A percentile compares a stretch with the other conserved stretches of the same genome.
These are phyloP conservation scores for Stenodera caucasica DNA, from an alignment of 2,888 invertebrate species.

Conservation along the genomic window DNA sequence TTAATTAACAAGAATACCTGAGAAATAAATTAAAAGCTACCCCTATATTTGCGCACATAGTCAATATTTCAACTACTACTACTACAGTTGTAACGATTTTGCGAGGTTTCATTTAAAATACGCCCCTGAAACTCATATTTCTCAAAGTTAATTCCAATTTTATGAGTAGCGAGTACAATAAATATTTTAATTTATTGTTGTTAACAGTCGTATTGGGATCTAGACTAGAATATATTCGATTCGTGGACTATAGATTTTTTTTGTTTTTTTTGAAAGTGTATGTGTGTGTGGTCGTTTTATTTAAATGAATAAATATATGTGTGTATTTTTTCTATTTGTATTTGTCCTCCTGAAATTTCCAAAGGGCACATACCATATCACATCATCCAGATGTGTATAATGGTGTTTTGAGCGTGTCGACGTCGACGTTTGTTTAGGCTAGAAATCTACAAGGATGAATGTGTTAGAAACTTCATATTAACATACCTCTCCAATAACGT, in stretches of 20 bases:
- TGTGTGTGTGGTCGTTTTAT: constrained; percentile 6
- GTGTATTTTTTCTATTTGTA: neutral
- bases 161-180: constrained; percentile 42
- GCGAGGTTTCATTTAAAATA: constrained; percentile 34
- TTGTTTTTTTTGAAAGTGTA: neutral
- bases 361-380: constrained; percentile 33
- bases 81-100: neutral
- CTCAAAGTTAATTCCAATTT: constrained; percentile 42
- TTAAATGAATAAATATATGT: neutral
- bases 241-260: neutral
- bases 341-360: constrained; percentile 19
- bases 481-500: constrained; percentile 15
- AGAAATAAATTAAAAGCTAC: constrained; percentile 47
- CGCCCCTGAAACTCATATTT: constrained; percentile 42
- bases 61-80: neutral
- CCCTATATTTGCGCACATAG: constrained; percentile 19
- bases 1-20: constrained; percentile 36
- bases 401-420: constrained; percentile 38
- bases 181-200: constrained; percentile 39
- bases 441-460: constrained; percentile 34
- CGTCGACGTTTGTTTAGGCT: constrained; percentile 40
- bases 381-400: constrained; percentile 36
- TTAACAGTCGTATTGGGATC: constrained; percentile 1
- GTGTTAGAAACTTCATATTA: constrained; percentile 18
- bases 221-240: too few relatives aligned